Base-by-base conservation (phyloP, 2,113 vertebrate species). In the Haplochromis vanheusdeni region DNA sequence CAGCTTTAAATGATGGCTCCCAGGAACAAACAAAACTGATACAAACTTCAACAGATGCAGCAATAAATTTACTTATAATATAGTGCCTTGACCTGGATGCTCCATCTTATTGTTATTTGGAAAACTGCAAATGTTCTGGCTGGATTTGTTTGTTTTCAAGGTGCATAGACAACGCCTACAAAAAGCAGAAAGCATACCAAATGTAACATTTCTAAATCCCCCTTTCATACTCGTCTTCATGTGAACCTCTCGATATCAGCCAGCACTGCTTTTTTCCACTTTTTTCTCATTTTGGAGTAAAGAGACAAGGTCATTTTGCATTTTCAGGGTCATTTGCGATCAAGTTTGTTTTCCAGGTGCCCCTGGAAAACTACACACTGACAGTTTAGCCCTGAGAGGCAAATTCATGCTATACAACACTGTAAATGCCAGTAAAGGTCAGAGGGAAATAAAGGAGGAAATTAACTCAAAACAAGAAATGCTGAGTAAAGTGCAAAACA, bases 171-270 rank as follows among this genome's bases (percentile, higher is more conserved):
- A 4, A 23, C 2, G 2, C n/a, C 65, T 23, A 42, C 65, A 14
- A 21, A 68, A 70, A 70, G 65, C 37, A 14, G 12, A 70, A 70
- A 70, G 37, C 65, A 70, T 3, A 6, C 37, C n/a, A 9, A 42
- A 70, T 70, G 12, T 42, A 23, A 70, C 5, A 70, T 40, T 42
- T 42, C n/a, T 23, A 23, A 42, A 42, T 42, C n/a, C 8, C 37
- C 0, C 5, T 16, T 42, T 70, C 13, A 42, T 70, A 0, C 65
- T 70, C 3, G 2, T 23, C n/a, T 70, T 40, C 65, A 42, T 23
- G 35, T 42, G 12, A 40, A 9, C n/a, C n/a, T 42, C n/a, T 70
- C n/a, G 1, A 37, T 65, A 2, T 35, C 31, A 0, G 1, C 60
- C 31, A 35, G 17, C 31, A n/a, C 33, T 65, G 33, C 60, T 37